A percentile compares a stretch with the other conserved stretches of the same genome.
phyloP scores from a whole-genome alignment of 2,888 invertebrate species.

The Agrochola circellaris region DNA sequence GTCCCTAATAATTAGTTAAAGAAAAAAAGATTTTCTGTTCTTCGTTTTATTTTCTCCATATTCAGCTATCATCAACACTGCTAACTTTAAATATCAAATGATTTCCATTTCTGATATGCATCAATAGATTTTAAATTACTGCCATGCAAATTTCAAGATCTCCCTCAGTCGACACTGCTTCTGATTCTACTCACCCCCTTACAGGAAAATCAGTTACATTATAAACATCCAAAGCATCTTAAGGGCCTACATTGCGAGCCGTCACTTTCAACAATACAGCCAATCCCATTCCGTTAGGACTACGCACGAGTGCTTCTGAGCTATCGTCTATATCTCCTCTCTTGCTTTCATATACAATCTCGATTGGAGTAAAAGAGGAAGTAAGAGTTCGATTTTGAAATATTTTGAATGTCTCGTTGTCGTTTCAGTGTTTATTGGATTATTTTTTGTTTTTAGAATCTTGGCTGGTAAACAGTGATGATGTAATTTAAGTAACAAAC shows the following conservation, averaged over 20 bases:
- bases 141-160: constrained; percentile 1
- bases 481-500: constrained; percentile 55
- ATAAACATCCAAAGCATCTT: constrained; percentile 62
- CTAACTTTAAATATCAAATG: not conserved
- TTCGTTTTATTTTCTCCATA: not conserved
- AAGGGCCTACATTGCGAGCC: constrained; percentile 55
- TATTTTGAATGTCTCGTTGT: constrained; percentile 65
- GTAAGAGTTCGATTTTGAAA: constrained; percentile 59
- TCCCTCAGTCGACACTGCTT: constrained; percentile 7
- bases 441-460: constrained; percentile 60
- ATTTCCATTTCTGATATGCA: not conserved
- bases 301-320: constrained; percentile 77
- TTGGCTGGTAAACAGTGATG: constrained; percentile 60
- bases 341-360: constrained; percentile 44
- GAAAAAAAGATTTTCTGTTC: not conserved
- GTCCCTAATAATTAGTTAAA: not conserved
- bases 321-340: constrained; percentile 49
- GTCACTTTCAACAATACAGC: constrained; percentile 66
- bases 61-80: not conserved
- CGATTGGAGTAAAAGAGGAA: constrained; percentile 46
- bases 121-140: not conserved
- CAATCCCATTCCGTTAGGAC: constrained; percentile 68
- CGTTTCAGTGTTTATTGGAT: constrained; percentile 64
- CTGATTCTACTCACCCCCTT: constrained; percentile 46
- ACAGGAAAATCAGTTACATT: constrained; percentile 57